phyloP scores from a whole-genome alignment of 2,113 vertebrate species.

The Otus sunia region DNA sequence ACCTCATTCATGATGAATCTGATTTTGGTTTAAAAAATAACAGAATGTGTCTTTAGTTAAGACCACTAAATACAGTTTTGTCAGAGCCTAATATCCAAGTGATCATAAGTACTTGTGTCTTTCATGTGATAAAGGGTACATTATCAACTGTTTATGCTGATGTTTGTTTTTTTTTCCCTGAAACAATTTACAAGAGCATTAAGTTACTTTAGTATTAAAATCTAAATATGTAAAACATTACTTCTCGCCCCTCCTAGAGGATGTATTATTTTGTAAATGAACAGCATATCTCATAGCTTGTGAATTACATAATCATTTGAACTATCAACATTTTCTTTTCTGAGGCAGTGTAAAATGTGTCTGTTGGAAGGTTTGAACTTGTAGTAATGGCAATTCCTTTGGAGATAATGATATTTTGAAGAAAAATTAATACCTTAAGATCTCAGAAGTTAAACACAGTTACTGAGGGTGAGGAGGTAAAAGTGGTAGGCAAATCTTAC shows the following conservation, averaged over 20 bases:
- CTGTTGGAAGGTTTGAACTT: not conserved
- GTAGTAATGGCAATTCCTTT: not conserved
- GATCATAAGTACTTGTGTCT: not conserved
- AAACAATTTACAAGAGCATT: not conserved
- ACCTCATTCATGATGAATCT: not conserved
- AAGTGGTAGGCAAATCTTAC: not conserved
- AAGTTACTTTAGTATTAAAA: not conserved
- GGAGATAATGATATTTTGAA: not conserved
- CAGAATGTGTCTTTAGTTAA: not conserved
- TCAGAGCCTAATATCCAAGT: not conserved
- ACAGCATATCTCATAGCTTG: not conserved
- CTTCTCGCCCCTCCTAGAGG: not conserved
- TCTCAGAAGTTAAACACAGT: not conserved
- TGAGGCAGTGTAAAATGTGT: not conserved
- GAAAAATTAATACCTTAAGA: not conserved
- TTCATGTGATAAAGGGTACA: not conserved
- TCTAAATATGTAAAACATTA: not conserved
- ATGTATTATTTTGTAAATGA: slow-evolving; percentile 41
- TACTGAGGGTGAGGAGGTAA: not conserved
- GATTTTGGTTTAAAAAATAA: not conserved
- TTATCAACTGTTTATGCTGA: not conserved
- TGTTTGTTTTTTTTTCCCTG: not conserved
- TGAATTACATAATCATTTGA: slow-evolving; percentile 38
- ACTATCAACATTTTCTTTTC: slow-evolving; percentile 39
- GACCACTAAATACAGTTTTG: not conserved